These are phyloP conservation scores for Chanos chanos DNA, from an alignment of 2,797 vertebrate species.

Conservation along the genomic window DNA sequence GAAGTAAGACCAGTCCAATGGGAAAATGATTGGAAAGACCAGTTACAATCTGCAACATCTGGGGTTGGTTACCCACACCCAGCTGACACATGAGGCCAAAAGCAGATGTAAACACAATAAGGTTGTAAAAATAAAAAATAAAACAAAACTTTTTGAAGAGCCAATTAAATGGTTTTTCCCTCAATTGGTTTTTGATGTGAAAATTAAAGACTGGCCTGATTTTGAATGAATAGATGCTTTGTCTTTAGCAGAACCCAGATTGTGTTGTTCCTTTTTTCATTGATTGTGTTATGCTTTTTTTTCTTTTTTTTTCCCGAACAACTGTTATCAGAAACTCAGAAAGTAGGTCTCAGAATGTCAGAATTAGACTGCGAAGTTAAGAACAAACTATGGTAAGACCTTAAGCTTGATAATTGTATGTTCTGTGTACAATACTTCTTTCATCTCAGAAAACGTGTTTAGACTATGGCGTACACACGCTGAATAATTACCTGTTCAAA, in stretches of 20 bases:
- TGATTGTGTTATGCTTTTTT: neutral
- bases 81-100: slow-evolving; percentile 6
- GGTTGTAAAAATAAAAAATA: slow-evolving; percentile 18
- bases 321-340: neutral
- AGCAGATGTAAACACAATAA: slow-evolving; percentile 8
- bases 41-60: slow-evolving; percentile 23
- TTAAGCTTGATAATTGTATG: too few relatives aligned
- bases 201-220: slow-evolving; percentile 14
- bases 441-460: too few relatives aligned
- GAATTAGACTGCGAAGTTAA: too few relatives aligned
- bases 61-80: slow-evolving; percentile 18
- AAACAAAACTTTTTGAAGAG: neutral
- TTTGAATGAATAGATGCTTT: slow-evolving; percentile 1
- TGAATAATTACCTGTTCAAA: too few relatives aligned
- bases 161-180: too few relatives aligned
- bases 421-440: too few relatives aligned
- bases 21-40: slow-evolving; percentile 1
- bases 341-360: too few relatives aligned
- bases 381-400: too few relatives aligned
- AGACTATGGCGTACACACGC: too few relatives aligned
- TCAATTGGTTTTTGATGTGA: neutral
- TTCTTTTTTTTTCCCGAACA: neutral
- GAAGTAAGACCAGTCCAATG: too few relatives aligned
- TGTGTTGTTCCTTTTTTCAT: slow-evolving; percentile 1
- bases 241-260: slow-evolving; percentile 8